phyloP scores from a whole-genome alignment of 2,888 invertebrate genomes.

The Arctia plantaginis region DNA sequence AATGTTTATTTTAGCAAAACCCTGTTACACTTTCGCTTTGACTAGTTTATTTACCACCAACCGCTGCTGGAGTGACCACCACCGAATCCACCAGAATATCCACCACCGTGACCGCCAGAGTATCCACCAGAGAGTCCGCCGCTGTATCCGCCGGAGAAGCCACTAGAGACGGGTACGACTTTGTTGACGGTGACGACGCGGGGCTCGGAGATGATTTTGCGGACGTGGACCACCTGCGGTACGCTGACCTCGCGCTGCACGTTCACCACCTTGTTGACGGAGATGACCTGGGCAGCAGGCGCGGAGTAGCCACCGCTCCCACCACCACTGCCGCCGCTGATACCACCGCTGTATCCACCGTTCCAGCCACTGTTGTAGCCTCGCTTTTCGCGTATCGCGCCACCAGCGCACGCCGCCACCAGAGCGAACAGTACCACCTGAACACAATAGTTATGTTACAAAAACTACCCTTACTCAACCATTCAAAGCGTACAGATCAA shows the following conservation, averaged over 20 bases:
- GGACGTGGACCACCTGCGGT: slow-evolving; percentile 54
- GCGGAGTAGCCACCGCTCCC: slow-evolving; percentile 27
- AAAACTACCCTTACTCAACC: not conserved
- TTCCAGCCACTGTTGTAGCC: slow-evolving; percentile 33
- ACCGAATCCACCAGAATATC: slow-evolving; percentile 27
- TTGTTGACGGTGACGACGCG: slow-evolving; percentile 61
- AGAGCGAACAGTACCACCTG: slow-evolving; percentile 24
- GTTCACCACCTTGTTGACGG: slow-evolving; percentile 54
- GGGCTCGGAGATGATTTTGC: slow-evolving; percentile 58
- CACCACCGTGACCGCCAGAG: slow-evolving; percentile 16
- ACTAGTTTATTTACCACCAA: slow-evolving; percentile 8
- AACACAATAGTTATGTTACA: not conserved
- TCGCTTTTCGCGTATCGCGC: slow-evolving; percentile 47
- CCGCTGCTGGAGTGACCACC: slow-evolving; percentile 26
- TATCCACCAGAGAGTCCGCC: slow-evolving; percentile 19
- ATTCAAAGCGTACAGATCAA: not conserved
- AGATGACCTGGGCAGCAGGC: slow-evolving; percentile 17
- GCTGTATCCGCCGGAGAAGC: slow-evolving; percentile 8
- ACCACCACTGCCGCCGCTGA: slow-evolving; percentile 17
- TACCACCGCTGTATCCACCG: slow-evolving; percentile 8
- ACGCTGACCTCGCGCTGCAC: slow-evolving; percentile 49
- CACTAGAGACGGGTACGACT: slow-evolving; percentile 32
- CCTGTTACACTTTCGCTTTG: not conserved
- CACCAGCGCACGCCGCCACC: slow-evolving; percentile 29
- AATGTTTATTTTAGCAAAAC: not conserved